Evolutionary conservation across 2,113 vertebrate genomes (phyloP), one percentile per base, ranked within the genome.

Genomic region (Lota lota): DNA sequence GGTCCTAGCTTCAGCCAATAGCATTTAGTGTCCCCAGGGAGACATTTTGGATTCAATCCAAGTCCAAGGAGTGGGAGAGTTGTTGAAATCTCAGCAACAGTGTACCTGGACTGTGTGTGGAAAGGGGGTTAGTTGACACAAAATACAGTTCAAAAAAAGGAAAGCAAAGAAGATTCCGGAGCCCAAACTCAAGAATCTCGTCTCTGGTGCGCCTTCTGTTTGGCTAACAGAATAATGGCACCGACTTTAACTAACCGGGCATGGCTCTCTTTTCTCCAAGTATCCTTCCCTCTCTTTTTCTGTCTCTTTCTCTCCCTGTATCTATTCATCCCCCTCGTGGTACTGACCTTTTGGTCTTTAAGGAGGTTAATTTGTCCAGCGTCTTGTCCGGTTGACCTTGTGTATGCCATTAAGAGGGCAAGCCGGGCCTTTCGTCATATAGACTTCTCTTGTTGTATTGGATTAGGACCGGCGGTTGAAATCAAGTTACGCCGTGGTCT

Each of bases 381-480:
- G 80, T 84, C 87, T 88, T 89, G 88, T 91, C 89, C 90, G 83
- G 82, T 87, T 90, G 90, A 90, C 90, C 90, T 90, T 77, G 69
- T 90, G 88, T 82, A 87, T 82, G 83, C 86, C 88, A 91, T 92
- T 92, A 92, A 83, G 74, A 83, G 85, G 83, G 85, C 86, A 85
- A 79, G 85, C 73, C 75, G 67, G 89, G 87, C 89, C 88, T 85
- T 92, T 87, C 87, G 86, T 90, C 90, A 91, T 91, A 90, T 86
- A 88, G 87, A 88, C 85, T 82, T 84, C 71, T 77, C 87, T 53
- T 85, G 88, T 47, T 85, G 85, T 86, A 91, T 91, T 92, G 89
- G 85, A 89, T 89, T 90, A 90, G 84, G 79, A 88, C 86, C 87
- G 88, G 90, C 88, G 86, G 88, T 83, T 85, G 87, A 92, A 92